These are phyloP conservation scores for Epinotia brunnichana DNA, from an alignment of 2,888 invertebrate genomes.

Conservation along the genomic window DNA sequence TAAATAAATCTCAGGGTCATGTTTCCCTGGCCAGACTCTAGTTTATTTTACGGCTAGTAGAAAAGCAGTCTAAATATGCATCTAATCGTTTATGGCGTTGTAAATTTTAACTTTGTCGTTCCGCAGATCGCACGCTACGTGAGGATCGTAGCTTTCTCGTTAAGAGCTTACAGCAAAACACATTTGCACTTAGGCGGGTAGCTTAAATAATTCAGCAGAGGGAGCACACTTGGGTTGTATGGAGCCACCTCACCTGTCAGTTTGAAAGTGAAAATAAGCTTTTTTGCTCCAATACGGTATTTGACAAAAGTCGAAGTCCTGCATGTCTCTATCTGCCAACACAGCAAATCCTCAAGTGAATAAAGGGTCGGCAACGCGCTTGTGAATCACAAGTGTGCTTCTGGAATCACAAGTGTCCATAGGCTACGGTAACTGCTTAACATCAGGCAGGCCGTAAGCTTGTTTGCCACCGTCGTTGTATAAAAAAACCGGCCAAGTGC, in stretches of 20 bases:
- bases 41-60: neutral
- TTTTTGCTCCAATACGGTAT: neutral
- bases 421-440: no score
- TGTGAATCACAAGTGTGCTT: no score
- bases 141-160: constrained; percentile 28
- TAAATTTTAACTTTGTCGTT: constrained; percentile 7
- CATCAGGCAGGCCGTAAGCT: no score
- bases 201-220: constrained; percentile 7
- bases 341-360: no score
- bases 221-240: neutral
- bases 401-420: no score
- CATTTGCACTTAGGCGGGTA: constrained; percentile 23
- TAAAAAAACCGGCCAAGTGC: no score
- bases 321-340: no score
- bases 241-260: neutral
- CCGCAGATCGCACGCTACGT: neutral
- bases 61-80: neutral
- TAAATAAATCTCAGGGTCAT: no score
- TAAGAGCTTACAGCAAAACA: constrained; percentile 27
- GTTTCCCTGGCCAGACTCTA: no score
- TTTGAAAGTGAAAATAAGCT: neutral
- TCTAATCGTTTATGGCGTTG: constrained; percentile 10
- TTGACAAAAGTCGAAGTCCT: no score
- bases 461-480: no score
- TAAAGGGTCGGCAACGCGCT: no score